Evolutionary conservation across 2,888 invertebrate species (phyloP).

Genomic region (Pecten maximus): DNA sequence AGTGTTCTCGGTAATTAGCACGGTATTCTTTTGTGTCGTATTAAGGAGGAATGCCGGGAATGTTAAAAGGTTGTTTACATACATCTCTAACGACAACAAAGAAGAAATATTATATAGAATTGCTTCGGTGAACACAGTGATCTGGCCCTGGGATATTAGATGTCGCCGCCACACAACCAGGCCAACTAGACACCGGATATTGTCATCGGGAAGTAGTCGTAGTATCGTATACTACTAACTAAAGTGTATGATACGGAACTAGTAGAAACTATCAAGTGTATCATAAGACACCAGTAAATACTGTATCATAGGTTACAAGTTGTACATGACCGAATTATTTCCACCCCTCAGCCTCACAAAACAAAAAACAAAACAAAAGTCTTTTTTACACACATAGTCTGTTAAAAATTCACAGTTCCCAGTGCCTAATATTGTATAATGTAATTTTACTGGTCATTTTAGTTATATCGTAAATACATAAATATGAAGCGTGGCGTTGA

Average conservation of each 20-base stretch:
- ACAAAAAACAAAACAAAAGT: no score
- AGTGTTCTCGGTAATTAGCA: not conserved
- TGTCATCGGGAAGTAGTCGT: not conserved
- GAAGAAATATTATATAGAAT: not conserved
- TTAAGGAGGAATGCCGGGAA: not conserved
- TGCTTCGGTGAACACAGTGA: not conserved
- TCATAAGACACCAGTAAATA: no score
- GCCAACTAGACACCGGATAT: no score
- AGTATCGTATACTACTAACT: no score
- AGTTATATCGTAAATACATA: not conserved
- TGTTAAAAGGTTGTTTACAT: slow-evolving; percentile 22
- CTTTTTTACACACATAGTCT: no score
- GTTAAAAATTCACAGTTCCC: no score
- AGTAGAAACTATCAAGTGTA: no score
- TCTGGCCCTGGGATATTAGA: not conserved
- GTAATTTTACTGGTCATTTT: not conserved
- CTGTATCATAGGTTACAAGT: no score
- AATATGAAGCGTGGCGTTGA: not conserved
- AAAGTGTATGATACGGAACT: no score
- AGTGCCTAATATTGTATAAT: no score
- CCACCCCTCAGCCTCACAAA: no score
- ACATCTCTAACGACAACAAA: not conserved
- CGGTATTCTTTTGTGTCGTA: not conserved
- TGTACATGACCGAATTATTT: no score
- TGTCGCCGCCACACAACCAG: not conserved